Base-by-base conservation (phyloP, 2,113 vertebrate species). In the Micromys minutus region DNA sequence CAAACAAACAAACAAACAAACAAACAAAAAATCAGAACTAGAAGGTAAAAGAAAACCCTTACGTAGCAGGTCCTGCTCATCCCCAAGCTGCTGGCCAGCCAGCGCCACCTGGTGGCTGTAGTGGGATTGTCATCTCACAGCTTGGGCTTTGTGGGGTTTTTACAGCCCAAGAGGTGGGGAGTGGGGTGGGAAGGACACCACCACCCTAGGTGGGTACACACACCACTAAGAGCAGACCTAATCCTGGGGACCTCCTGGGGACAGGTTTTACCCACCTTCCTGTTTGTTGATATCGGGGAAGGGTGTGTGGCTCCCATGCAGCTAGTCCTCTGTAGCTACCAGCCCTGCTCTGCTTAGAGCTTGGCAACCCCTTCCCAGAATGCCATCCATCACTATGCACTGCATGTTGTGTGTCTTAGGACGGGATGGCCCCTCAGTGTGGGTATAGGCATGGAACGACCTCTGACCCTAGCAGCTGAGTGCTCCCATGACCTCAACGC, bases 201-300 rank as follows among this genome's bases (percentile, higher is more conserved):
- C 59, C 13, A 36, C 83, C 59, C 34, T 2, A 16, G 17, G 57
- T 61, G 29, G 69, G 5, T 8, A 39, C 31, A 69, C 55, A 22
- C 1, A 3, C 19, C 13, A 0, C 9, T 11, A 7, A 0, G 3
- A 8, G 6, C 12, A 5, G 39, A 7, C 22, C 57, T 45, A 0
- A 26, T 74, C 74, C 31, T 29, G 21, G 45, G 74, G 67, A n/a
- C 8, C 50, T 22, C 22, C 29, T 63, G 19, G 34, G 67, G 42
- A 13, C 7, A 0, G 31, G 11, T 61, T 24, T 8, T 4, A 12
- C 3, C 55, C 39, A 8, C 63, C 1, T 21, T 52, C 36, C n/a
- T 57, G 21, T 69, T n/a, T 52, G 31, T 52, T 65, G 8, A 50
- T 50, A 86, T 21, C 42, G 36, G 34, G 47, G 21, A 47, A 87